Percentiles rank a stretch among this genome's conserved stretches.
phyloP scores from a whole-genome alignment of 2,113 vertebrate species.

The Sardina pilchardus region DNA sequence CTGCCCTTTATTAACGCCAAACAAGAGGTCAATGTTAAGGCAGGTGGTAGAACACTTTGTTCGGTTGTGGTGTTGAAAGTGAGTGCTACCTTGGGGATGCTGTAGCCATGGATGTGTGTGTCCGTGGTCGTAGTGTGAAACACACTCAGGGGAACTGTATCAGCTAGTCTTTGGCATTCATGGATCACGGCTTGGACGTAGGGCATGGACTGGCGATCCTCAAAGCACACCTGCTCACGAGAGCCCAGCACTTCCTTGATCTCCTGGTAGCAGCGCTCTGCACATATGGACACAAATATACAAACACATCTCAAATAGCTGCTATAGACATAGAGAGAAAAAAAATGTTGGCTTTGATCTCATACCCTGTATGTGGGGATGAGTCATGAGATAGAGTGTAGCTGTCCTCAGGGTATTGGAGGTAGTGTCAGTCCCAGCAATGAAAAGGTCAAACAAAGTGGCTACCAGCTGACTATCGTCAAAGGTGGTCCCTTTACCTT shows the following conservation, averaged over 20 bases:
- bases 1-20: too few species aligned
- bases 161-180: conserved; percentile 46
- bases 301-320: background rate
- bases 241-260: conserved; percentile 60
- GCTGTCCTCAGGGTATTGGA: conserved; percentile 70
- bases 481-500: conserved; percentile 47
- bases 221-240: conserved; percentile 42
- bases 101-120: conserved; percentile 32
- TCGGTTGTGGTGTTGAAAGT: background rate
- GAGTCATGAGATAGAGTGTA: conserved; percentile 63
- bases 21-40: background rate
- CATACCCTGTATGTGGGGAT: conserved; percentile 73
- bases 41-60: too few species aligned
- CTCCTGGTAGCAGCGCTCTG: conserved; percentile 62
- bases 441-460: conserved; percentile 58
- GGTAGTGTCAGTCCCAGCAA: conserved; percentile 73
- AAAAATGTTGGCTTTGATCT: background rate
- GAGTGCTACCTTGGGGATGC: conserved; percentile 36
- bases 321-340: background rate
- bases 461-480: conserved; percentile 54
- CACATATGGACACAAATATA: background rate
- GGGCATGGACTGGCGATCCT: conserved; percentile 62
- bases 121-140: conserved; percentile 39
- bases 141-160: conserved; percentile 41
- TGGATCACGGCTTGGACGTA: conserved; percentile 59